Evolutionary conservation across 2,113 vertebrate species (phyloP).

Genomic region (Odontesthes bonariensis): DNA sequence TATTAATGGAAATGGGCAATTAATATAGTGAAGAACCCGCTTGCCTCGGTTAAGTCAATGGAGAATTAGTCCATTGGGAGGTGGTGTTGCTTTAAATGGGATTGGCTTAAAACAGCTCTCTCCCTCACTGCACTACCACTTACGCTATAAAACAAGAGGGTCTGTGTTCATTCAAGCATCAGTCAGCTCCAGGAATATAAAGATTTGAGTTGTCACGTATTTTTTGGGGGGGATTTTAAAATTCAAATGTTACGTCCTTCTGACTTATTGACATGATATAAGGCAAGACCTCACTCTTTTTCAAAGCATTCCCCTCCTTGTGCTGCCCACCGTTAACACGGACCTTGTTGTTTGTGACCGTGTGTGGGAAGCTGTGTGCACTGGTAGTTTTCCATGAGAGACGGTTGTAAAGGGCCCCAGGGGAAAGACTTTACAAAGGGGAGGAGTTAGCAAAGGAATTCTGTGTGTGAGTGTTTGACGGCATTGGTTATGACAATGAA

Average conservation of each 20-base stretch:
- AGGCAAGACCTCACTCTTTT: not conserved
- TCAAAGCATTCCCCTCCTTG: not conserved
- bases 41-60: not conserved
- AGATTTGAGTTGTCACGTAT: constrained; percentile 2
- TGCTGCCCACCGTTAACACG: not conserved
- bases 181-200: not conserved
- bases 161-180: constrained; percentile 7
- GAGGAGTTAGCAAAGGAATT: constrained; percentile 70
- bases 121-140: not conserved
- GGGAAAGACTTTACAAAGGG: constrained; percentile 61
- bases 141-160: not conserved
- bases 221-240: not conserved
- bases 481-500: constrained; percentile 46
- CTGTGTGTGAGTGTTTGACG: constrained; percentile 32
- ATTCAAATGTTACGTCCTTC: not conserved
- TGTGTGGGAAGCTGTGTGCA: not conserved
- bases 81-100: constrained; percentile 15
- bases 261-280: not conserved
- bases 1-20: not conserved
- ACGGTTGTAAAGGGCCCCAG: constrained; percentile 48
- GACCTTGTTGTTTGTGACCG: not conserved
- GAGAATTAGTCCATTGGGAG: constrained; percentile 27
- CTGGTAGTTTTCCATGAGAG: constrained; percentile 79
- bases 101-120: not conserved
- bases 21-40: not conserved